phyloP scores from a whole-genome alignment of 2,797 vertebrate species.

The Clarias platycephalus region DNA sequence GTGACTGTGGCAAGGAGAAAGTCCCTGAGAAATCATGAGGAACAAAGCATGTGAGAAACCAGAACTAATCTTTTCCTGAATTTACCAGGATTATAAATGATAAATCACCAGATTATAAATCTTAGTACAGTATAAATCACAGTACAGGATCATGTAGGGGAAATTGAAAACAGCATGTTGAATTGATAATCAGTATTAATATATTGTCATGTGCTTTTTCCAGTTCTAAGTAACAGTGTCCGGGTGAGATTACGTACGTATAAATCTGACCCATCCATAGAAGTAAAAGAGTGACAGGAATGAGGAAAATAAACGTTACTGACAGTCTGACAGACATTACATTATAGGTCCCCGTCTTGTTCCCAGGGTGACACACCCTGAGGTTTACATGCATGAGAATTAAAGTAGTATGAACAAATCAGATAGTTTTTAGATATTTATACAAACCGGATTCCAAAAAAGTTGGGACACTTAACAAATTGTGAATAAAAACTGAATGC shows the following conservation, averaged over 20 bases:
- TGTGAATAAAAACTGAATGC: too few species aligned
- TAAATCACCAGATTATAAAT: too few species aligned
- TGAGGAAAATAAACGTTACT: not conserved
- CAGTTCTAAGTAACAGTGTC: not conserved
- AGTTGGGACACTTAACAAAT: too few species aligned
- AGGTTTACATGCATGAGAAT: not conserved
- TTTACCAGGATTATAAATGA: not conserved
- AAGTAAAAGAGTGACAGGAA: not conserved
- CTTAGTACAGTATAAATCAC: not conserved
- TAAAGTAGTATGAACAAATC: not conserved
- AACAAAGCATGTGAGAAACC: not conserved
- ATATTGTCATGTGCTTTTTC: too few species aligned
- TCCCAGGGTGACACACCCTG: too few species aligned
- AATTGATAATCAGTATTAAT: not conserved
- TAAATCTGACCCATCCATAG: not conserved
- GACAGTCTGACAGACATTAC: not conserved
- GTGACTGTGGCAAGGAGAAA: not conserved
- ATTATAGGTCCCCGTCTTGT: not conserved
- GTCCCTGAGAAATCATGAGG: conserved; percentile 11
- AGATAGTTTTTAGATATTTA: too few species aligned
- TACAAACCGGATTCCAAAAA: too few species aligned
- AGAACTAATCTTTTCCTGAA: not conserved
- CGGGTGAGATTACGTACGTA: not conserved
- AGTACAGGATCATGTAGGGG: too few species aligned
- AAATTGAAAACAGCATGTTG: not conserved